Conservation (phyloP, 2,113 vertebrate species). For the Rana temporaria region DNA sequence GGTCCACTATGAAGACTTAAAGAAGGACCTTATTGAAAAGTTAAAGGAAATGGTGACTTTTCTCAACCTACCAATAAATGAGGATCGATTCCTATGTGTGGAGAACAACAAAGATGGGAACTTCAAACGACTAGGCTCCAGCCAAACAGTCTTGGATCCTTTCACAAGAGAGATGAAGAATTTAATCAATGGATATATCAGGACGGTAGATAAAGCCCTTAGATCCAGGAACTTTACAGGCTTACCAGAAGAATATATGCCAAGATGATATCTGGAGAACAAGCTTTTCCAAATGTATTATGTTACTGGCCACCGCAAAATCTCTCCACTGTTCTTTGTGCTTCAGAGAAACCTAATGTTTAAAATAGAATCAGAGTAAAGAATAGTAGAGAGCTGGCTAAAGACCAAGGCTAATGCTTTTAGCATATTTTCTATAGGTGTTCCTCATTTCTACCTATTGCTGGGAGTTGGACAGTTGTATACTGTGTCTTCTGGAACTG, state of each 20-base stretch:
- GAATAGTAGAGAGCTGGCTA: slow-evolving; percentile 45
- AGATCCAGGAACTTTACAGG: slow-evolving; percentile 78
- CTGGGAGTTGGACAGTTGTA: slow-evolving; percentile 25
- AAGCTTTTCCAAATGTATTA: neutral
- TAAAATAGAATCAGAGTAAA: slow-evolving; percentile 30
- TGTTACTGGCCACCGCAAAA: slow-evolving; percentile 45
- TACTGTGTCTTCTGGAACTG: slow-evolving; percentile 6
- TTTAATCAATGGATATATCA: slow-evolving; percentile 82
- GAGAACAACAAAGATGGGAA: slow-evolving; percentile 87
- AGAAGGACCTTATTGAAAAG: slow-evolving; percentile 76
- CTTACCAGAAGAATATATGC: slow-evolving; percentile 82
- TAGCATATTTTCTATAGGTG: neutral
- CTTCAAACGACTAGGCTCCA: slow-evolving; percentile 78
- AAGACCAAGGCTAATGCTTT: slow-evolving; percentile 39
- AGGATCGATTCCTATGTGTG: slow-evolving; percentile 83
- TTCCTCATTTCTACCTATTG: slow-evolving; percentile 26
- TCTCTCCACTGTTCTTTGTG: slow-evolving; percentile 41
- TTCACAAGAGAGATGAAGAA: slow-evolving; percentile 85
- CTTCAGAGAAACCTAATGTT: slow-evolving; percentile 31
- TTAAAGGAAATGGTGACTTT: slow-evolving; percentile 79
- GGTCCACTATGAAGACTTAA: slow-evolving; percentile 83
- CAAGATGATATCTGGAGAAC: slow-evolving; percentile 76
- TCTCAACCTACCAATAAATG: slow-evolving; percentile 76
- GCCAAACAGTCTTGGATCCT: slow-evolving; percentile 75
- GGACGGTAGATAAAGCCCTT: slow-evolving; percentile 81